Conservation (phyloP, 2,113 vertebrate species). For the Formicarius rufipectus region DNA sequence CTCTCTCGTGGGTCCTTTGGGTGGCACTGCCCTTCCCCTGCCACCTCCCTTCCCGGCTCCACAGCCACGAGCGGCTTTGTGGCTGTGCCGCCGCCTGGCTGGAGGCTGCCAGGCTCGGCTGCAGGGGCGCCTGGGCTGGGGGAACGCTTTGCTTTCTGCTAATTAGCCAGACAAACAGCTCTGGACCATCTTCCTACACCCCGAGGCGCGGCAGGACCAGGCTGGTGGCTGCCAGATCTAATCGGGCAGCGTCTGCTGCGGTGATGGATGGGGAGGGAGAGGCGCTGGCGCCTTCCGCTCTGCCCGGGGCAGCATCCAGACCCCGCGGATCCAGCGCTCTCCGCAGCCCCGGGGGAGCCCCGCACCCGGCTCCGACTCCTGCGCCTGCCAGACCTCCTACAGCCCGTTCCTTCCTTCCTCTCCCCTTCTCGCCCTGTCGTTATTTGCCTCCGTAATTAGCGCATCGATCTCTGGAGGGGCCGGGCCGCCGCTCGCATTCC, state of each 20-base stretch:
- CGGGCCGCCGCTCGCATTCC: neutral
- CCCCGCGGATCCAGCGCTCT: rapidly evolving
- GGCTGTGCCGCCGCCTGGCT: neutral
- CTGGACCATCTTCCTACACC: neutral
- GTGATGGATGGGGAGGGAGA: neutral
- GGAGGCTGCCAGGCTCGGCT: neutral
- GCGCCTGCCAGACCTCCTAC: neutral
- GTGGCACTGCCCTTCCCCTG: neutral
- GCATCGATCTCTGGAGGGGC: neutral
- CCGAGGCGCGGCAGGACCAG: neutral
- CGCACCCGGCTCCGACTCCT: rapidly evolving
- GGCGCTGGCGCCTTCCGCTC: neutral
- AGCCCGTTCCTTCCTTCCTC: neutral
- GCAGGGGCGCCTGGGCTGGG: neutral
- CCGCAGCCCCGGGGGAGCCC: rapidly evolving
- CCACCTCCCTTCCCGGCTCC: neutral
- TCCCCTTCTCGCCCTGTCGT: neutral
- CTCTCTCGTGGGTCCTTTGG: rapidly evolving
- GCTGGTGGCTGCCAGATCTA: neutral
- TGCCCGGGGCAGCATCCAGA: neutral
- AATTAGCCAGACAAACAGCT: neutral
- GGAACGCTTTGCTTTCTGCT: neutral
- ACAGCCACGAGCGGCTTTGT: neutral
- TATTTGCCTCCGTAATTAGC: neutral
- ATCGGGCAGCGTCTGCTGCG: neutral